Evolutionary conservation across 2,797 vertebrate species (phyloP), one percentile per base, ranked within the genome.

Genomic region (Lagocephalus sceleratus): DNA sequence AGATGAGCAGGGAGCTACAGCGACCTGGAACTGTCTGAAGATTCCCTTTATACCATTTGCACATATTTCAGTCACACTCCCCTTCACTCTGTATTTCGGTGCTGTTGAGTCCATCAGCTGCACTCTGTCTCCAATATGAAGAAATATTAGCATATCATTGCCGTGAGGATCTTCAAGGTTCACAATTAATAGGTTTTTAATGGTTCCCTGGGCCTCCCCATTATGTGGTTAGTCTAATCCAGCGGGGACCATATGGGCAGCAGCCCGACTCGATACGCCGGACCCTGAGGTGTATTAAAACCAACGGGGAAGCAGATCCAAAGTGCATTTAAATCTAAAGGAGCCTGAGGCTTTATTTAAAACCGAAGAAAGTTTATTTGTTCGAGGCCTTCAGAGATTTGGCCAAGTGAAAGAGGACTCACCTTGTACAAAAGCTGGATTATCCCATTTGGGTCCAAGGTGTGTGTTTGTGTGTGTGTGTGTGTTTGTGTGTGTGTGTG

Each of bases 131-230:
- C 66, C 51, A 26, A 49, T 59, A 63, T 68, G 73, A 29, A 73
- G 65, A 79, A 73, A 76, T 84, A 90, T 88, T 85, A 87, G 83
- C 87, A 91, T 88, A 85, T 77, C 68, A 61, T 78, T 85, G 83
- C 81, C 59, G 47, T 71, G 39, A 84, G 78, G 78, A 82, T 78
- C 58, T 78, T 81, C 70, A 70, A 55, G 83, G 71, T 83, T 80
- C 75, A 84, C 79, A 88, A 87, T 86, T 87, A 88, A 89, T 89
- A 76, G 77, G 55, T 78, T 88, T 90, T 87, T 89, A 90, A 90
- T 89, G 85, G 83, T 80, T 85, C 78, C 76, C 65, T 26, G 45
- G 68, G 85, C 81, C 78, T 74, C 71, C n/a, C 70, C 65, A 85
- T 90, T 88, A 83, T 83, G 81, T 75, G 67, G 44, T 66, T 76